Percentiles rank a stretch among this genome's conserved stretches.
Conservation (phyloP, 2,888 invertebrate species). For the Microdon myrmicae region DNA sequence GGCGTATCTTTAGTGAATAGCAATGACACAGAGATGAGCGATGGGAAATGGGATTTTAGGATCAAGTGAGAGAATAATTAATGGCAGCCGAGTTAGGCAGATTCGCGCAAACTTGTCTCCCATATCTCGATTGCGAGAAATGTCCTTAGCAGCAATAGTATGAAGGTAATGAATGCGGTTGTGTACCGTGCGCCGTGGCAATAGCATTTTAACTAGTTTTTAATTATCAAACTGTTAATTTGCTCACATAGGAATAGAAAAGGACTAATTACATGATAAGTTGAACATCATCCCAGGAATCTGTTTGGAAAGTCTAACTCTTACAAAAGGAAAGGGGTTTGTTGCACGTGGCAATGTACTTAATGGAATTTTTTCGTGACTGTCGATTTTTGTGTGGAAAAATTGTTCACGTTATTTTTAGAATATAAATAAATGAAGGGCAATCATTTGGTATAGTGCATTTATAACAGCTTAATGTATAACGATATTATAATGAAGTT, state of each 20-base stretch:
- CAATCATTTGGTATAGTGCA: no score
- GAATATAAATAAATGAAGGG: no score
- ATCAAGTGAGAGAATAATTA: constrained; percentile 46
- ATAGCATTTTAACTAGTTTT: constrained; percentile 37
- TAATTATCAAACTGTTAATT: constrained; percentile 45
- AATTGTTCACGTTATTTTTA: no score
- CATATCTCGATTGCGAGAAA: not conserved
- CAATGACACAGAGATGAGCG: constrained; percentile 30
- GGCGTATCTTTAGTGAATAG: constrained; percentile 2
- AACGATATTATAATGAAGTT: no score
- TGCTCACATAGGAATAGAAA: constrained; percentile 28
- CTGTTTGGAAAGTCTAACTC: no score
- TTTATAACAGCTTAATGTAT: no score
- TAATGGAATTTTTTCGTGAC: no score
- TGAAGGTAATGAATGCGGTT: not conserved
- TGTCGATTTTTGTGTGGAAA: no score
- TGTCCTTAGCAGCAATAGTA: not conserved
- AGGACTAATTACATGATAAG: constrained; percentile 34
- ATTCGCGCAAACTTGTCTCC: constrained; percentile 1
- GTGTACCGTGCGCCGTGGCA: constrained; percentile 8
- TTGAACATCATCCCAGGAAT: no score
- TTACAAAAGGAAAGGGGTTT: no score
- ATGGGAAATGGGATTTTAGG: constrained; percentile 35
- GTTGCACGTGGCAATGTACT: no score
- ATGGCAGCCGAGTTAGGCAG: constrained; percentile 22